Evolutionary conservation across 2,888 invertebrate species (phyloP).

Genomic region (Mongoloraphidia duomilia): DNA sequence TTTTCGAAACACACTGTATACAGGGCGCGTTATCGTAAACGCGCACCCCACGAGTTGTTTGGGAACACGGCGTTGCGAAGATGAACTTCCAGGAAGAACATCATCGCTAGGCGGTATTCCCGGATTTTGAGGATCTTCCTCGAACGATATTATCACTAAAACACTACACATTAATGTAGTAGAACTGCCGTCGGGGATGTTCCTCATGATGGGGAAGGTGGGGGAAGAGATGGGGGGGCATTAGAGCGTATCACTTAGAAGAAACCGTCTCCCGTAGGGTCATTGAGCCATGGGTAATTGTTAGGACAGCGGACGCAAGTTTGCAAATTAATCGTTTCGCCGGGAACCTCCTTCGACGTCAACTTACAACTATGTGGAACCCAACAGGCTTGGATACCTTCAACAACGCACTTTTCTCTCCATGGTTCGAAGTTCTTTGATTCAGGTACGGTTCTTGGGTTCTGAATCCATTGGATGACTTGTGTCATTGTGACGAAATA

Average conservation of each 20-base stretch:
- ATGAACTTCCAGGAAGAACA: not conserved
- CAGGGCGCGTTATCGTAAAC: not conserved
- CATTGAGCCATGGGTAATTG: conserved; percentile 90
- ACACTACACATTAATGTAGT: no score
- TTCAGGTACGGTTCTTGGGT: conserved; percentile 69
- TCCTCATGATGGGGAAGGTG: conserved; percentile 1
- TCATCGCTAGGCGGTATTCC: no score
- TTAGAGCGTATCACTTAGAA: conserved; percentile 46
- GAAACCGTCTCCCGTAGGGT: conserved; percentile 81
- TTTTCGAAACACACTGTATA: not conserved
- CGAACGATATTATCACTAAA: no score
- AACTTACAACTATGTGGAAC: conserved; percentile 83
- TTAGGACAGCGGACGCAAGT: conserved; percentile 87
- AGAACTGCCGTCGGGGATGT: no score
- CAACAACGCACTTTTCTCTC: conserved; percentile 87
- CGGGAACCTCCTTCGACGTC: conserved; percentile 84
- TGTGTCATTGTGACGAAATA: conserved; percentile 95
- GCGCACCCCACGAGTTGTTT: not conserved
- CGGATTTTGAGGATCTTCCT: no score
- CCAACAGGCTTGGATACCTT: conserved; percentile 70
- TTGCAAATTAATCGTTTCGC: conserved; percentile 85
- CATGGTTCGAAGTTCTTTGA: conserved; percentile 87
- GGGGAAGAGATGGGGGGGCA: conserved; percentile 9
- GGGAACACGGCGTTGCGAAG: not conserved
- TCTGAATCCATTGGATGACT: conserved; percentile 91